These are phyloP conservation scores for Microvelia longipes DNA, from an alignment of 1,140 invertebrate genomes.

Conservation along the genomic window DNA sequence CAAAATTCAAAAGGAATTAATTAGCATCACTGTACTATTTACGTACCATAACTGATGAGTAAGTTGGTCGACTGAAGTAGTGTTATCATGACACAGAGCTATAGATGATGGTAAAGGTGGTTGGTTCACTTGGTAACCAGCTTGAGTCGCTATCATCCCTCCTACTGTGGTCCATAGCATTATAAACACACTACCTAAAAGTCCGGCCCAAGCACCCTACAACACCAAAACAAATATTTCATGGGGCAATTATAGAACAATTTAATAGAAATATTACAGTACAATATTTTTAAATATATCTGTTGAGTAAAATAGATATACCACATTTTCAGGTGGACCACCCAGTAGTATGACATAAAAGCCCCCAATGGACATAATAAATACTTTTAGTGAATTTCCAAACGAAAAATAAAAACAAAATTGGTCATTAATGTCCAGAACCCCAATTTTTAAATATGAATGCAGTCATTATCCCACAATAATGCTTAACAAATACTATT, in stretches of 20 bases:
- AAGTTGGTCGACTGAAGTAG: not conserved
- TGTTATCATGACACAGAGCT: not conserved
- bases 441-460: too few relatives aligned
- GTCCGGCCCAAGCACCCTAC: constrained; percentile 3
- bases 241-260: not conserved
- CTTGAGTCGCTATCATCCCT: not conserved
- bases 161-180: constrained; percentile 4
- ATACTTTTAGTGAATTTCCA: too few relatives aligned
- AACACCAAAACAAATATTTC: not conserved
- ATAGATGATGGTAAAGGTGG: not conserved
- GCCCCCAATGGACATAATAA: too few relatives aligned
- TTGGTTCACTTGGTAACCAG: not conserved
- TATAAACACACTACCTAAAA: not conserved
- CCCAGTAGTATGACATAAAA: too few relatives aligned
- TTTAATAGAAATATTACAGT: not conserved
- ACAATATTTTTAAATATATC: not conserved
- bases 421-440: too few relatives aligned
- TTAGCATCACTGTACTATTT: too few relatives aligned
- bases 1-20: too few relatives aligned
- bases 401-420: too few relatives aligned
- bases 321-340: too few relatives aligned
- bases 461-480: too few relatives aligned
- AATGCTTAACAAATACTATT: too few relatives aligned
- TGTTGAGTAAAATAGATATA: not conserved
- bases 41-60: not conserved